A percentile compares a stretch with the other conserved stretches of the same genome.
phyloP scores from a whole-genome alignment of 2,888 invertebrate genomes.

The Epiblema foenella region DNA sequence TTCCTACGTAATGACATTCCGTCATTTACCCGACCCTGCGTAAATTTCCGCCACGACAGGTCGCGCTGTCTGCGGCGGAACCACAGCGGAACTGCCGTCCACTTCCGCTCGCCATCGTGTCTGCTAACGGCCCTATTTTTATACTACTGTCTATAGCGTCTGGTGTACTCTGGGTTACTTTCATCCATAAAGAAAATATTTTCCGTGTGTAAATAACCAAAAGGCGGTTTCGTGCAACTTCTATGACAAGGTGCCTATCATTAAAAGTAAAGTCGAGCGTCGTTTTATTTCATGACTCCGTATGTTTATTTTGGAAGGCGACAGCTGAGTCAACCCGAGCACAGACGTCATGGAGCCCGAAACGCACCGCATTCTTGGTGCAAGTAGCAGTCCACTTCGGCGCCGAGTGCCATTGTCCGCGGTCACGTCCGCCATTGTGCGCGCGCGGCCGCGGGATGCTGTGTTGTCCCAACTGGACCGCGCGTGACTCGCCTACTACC shows the following conservation, averaged over 20 bases:
- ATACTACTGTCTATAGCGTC: constrained; percentile 19
- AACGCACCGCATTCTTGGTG: constrained; percentile 49
- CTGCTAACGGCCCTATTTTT: constrained; percentile 32
- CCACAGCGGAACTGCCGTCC: constrained; percentile 12
- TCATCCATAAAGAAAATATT: too few species aligned
- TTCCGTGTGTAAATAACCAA: too few species aligned
- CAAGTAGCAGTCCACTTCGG: constrained; percentile 45
- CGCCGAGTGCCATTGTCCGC: constrained; percentile 64
- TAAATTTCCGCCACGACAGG: constrained; percentile 17
- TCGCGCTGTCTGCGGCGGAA: constrained; percentile 28
- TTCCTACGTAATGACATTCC: constrained; percentile 17
- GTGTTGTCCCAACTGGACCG: constrained; percentile 81
- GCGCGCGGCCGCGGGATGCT: constrained; percentile 72
- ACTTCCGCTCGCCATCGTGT: constrained; percentile 42
- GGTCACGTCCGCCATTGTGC: constrained; percentile 75
- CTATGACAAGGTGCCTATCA: neutral
- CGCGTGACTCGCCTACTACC: constrained; percentile 61
- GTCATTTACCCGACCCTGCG: constrained; percentile 18
- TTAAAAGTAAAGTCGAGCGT: neutral
- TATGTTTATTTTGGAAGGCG: constrained; percentile 38
- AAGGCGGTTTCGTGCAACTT: too few species aligned
- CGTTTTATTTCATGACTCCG: constrained; percentile 18
- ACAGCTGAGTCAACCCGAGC: constrained; percentile 63
- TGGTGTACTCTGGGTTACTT: neutral
- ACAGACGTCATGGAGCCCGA: constrained; percentile 62